Base-by-base conservation (phyloP, 2,797 vertebrate species). In the Microcaecilia unicolor region DNA sequence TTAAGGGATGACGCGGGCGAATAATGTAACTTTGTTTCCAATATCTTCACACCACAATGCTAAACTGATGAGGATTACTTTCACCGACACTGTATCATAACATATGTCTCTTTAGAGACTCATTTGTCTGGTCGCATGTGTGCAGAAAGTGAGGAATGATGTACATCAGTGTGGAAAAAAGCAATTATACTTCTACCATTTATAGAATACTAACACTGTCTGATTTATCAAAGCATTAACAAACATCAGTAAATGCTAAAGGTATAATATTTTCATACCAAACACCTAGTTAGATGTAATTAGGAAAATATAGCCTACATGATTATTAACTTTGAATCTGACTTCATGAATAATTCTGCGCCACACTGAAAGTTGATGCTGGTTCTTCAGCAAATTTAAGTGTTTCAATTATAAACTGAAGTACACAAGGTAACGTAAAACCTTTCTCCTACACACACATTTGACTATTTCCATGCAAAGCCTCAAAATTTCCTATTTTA, bases 11-110 rank as follows among this genome's bases (percentile, higher is more conserved):
- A 29, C 9, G 11, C 34, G 43, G 34, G 28, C 29, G n/a, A n/a
- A n/a, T n/a, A n/a, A n/a, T n/a, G n/a, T n/a, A 45, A 45, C 38
- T n/a, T n/a, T 28, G 31, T 20, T 45, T 42, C 37, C 32, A 22
- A 25, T 4, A 37, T 24, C 59, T 81, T 75, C 64, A 47, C 80
- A n/a, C n/a, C n/a, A 71, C 76, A 80, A 70, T 59, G 72, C 84
- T 84, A 92, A 97, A 95, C 92, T 95, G 93, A 97, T 97, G 91
- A 95, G 91, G 91, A 99, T 97, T 97, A 93, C 99, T 97, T 92
- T 92, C 83, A 78, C 89, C 93, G 92, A 93, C 91, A 90, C 57
- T 79, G 80, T 93, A 92, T 94, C 86, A 89, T 97, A 96, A 98
- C 87, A 87, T 90, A 96, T 88, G 89, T 82, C 89, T 85, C 91